Percentiles rank a stretch among this genome's conserved stretches.
Conservation (phyloP, 2,113 vertebrate genomes). For the Toxotes chatareus region DNA sequence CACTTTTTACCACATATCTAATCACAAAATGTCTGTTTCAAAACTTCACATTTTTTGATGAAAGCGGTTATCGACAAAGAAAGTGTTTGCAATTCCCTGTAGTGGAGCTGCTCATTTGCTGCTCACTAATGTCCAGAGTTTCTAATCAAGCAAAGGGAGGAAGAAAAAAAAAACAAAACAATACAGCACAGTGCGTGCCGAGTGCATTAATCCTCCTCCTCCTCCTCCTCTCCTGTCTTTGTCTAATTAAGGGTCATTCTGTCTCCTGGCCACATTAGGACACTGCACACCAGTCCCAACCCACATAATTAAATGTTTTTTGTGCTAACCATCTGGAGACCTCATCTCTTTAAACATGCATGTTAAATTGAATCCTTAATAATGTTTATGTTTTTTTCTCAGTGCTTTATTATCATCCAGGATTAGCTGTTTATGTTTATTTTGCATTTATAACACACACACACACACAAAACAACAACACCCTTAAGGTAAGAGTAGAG, state of each 20-base stretch:
- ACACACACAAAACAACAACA: conserved; percentile 36
- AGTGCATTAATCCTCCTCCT: conserved; percentile 73
- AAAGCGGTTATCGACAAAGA: conserved; percentile 54
- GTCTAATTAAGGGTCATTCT: conserved; percentile 85
- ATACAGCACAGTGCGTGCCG: conserved; percentile 31
- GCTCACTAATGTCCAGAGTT: conserved; percentile 65
- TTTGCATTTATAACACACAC: conserved; percentile 55
- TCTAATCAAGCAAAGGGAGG: conserved; percentile 69
- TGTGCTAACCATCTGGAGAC: conserved; percentile 79
- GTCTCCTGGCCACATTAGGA: conserved; percentile 77
- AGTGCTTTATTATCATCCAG: conserved; percentile 71
- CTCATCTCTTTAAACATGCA: conserved; percentile 76
- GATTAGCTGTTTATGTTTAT: conserved; percentile 77
- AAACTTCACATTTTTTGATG: conserved; percentile 23
- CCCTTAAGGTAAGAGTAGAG: conserved; percentile 53
- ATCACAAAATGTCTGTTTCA: conserved; percentile 17
- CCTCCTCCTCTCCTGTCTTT: conserved; percentile 53
- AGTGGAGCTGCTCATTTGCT: conserved; percentile 50
- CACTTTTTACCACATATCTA: not conserved
- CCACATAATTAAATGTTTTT: conserved; percentile 80
- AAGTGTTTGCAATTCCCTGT: conserved; percentile 34
- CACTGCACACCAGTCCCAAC: conserved; percentile 66
- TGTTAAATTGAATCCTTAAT: conserved; percentile 82
- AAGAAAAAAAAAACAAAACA: conserved; percentile 27
- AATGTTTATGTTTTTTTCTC: conserved; percentile 76